Conservation (phyloP, 2,888 invertebrate genomes). For the Lasioglossum pauxillum region DNA sequence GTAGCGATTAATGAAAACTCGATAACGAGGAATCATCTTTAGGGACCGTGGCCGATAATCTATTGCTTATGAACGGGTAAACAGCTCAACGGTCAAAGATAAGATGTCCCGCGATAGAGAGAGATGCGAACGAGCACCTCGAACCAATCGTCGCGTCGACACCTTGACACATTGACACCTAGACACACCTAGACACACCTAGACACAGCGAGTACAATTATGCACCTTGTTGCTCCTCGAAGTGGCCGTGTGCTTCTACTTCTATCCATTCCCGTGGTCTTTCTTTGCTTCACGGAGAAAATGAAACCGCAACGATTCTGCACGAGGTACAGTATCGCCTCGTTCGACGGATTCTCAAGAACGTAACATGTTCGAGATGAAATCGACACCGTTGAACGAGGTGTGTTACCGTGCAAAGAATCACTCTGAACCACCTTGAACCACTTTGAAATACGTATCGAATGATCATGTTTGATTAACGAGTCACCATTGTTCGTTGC, state of each 20-base stretch:
- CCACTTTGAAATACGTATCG: neutral
- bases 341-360: neutral
- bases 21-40: constrained; percentile 14
- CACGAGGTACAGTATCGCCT: neutral
- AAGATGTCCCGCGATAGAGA: constrained; percentile 22
- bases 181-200: neutral
- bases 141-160: neutral
- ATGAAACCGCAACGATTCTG: neutral
- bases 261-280: neutral
- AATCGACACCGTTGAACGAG: neutral
- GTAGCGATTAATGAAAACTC: constrained; percentile 6
- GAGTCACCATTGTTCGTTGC: constrained; percentile 60
- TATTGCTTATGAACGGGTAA: neutral
- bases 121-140: neutral
- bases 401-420: neutral
- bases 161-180: too few species aligned
- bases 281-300: neutral
- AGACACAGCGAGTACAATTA: neutral
- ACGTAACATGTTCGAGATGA: neutral
- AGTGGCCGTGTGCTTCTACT: neutral
- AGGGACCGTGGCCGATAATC: constrained; percentile 18
- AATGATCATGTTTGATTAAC: neutral
- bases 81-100: constrained; percentile 26
- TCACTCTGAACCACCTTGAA: neutral
- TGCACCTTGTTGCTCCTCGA: neutral